Evolutionary conservation across 2,113 vertebrate species (phyloP), one percentile per base, ranked within the genome.

Genomic region (Cochlearius cochlearius): DNA sequence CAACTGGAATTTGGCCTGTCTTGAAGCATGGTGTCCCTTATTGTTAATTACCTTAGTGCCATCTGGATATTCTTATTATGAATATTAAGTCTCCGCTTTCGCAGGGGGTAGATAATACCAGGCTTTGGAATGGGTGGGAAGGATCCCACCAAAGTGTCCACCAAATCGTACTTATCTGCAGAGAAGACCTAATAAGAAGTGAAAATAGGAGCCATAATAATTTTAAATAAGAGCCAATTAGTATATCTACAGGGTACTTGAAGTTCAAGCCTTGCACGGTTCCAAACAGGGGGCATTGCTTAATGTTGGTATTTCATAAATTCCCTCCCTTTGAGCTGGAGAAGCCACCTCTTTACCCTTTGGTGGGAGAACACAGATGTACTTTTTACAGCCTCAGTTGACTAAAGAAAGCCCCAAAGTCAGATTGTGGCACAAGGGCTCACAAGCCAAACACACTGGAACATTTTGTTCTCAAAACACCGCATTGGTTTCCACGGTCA

Each of bases 31-130:
- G 30, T 86, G 79, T 80, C 88, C 79, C 39, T 91, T 94, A 53
- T 32, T 94, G 52, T 81, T 95, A 93, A 94, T 89, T 95, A 91
- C 88, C 78, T 86, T 90, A 82, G 58, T 86, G 71, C 38, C 88
- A 91, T 94, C 88, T 92, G 86, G 88, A 92, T 92, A 72, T 67
- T 95, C 68, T 94, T 91, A 86, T 23, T 77, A 81, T 66, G 49
- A 91, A 53, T 52, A 72, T 39, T 68, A 56, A 79, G 73, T 73
- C 17, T 90, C 56, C 26, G 29, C 10, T 96, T 94, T 58, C 36
- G 53, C 79, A 88, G 7, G 0, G 2, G 8, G 11, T 38, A 55
- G 89, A 59, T 74, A 80, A 77, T 58, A 69, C 12, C 34, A 78
- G 39, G 26, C 14, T 34, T 20, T 59, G 10, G 38, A 77, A 81